Conservation (phyloP, 2,113 vertebrate genomes). For the Plotosus lineatus region DNA sequence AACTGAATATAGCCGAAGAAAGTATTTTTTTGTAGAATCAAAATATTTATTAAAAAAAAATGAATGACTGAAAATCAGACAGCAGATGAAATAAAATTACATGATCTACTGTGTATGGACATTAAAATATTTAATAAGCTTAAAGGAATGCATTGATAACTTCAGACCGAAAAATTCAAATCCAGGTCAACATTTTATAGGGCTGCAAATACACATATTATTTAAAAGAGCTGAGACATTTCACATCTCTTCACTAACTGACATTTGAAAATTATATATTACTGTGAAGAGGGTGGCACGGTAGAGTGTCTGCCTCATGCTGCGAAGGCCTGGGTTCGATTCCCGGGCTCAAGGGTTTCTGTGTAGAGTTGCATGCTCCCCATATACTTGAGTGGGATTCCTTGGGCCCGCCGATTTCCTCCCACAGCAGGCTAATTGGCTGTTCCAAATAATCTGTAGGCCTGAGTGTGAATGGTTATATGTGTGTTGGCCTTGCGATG, state of each 20-base stretch:
- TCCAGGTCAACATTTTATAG: not conserved
- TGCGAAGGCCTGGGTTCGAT: too few relatives aligned
- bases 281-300: too few relatives aligned
- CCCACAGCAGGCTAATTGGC: too few relatives aligned
- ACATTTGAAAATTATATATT: not conserved
- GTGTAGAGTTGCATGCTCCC: too few relatives aligned
- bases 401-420: too few relatives aligned
- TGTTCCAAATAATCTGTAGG: too few relatives aligned
- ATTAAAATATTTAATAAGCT: not conserved
- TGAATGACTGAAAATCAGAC: not conserved
- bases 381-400: too few relatives aligned
- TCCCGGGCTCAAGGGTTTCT: too few relatives aligned
- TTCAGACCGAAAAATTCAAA: not conserved
- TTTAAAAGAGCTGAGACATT: not conserved
- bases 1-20: not conserved
- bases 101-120: not conserved
- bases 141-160: not conserved
- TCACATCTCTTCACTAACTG: not conserved
- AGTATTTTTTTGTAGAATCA: not conserved
- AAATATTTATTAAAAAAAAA: not conserved
- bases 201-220: not conserved
- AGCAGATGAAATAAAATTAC: not conserved
- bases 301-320: too few relatives aligned
- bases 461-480: too few relatives aligned
- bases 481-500: too few relatives aligned